These are phyloP conservation scores for Papilio elwesi DNA, from an alignment of 2,888 invertebrate species.

Conservation along the genomic window DNA sequence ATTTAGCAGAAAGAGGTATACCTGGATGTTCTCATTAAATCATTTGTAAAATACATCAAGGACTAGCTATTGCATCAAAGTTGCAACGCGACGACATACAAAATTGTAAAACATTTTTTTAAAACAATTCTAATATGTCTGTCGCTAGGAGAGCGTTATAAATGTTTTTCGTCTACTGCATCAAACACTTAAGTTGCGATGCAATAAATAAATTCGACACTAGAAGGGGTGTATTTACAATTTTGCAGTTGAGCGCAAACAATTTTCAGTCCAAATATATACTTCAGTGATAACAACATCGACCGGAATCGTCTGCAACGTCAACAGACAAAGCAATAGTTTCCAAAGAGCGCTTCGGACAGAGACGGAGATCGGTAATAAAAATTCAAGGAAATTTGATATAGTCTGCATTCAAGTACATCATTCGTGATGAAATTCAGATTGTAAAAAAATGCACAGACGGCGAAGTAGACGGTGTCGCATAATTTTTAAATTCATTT, in stretches of 20 bases:
- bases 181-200: constrained; percentile 79
- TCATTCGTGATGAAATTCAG: constrained; percentile 71
- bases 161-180: constrained; percentile 80
- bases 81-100: constrained; percentile 28
- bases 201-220: constrained; percentile 73
- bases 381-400: constrained; percentile 83
- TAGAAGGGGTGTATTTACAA: constrained; percentile 63
- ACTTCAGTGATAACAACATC: constrained; percentile 26
- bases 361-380: constrained; percentile 69
- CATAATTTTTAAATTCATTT: constrained; percentile 82
- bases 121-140: constrained; percentile 55
- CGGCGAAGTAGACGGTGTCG: constrained; percentile 64
- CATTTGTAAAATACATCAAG: not conserved
- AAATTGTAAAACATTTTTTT: constrained; percentile 1
- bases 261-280: constrained; percentile 27
- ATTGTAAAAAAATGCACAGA: constrained; percentile 81
- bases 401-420: constrained; percentile 80
- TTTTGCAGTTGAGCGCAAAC: constrained; percentile 39
- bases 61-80: constrained; percentile 29
- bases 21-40: not conserved
- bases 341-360: constrained; percentile 56
- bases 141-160: constrained; percentile 55
- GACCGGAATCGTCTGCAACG: constrained; percentile 52
- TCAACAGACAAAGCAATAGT: constrained; percentile 39
- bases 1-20: no score